Percentiles rank a stretch among this genome's conserved stretches.
Evolutionary conservation across 2,888 invertebrate species (phyloP).

Genomic region (Conomelus anceps): DNA sequence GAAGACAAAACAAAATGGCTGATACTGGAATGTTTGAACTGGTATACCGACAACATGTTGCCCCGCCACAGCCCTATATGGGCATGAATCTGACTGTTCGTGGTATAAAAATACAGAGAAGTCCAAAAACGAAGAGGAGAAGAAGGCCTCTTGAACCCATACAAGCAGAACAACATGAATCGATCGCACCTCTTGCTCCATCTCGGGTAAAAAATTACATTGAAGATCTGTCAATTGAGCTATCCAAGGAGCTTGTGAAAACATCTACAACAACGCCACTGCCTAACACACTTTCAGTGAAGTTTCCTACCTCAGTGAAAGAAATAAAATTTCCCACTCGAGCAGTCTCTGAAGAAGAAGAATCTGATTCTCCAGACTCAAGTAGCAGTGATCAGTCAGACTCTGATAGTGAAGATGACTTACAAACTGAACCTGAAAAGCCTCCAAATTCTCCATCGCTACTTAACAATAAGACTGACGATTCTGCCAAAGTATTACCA

Average conservation of each 20-base stretch:
- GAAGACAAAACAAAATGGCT: conserved; percentile 60
- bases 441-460: background rate
- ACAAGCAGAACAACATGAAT: background rate
- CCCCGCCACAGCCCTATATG: conserved; percentile 72
- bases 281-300: background rate
- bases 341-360: background rate
- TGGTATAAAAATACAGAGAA: conserved; percentile 50
- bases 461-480: background rate
- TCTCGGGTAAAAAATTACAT: conserved; percentile 18
- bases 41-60: conserved; percentile 68
- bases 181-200: background rate
- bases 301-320: background rate
- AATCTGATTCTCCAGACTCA: background rate
- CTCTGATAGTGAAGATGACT: background rate
- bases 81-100: conserved; percentile 64
- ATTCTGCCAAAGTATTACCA: background rate
- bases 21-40: conserved; percentile 76
- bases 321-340: background rate
- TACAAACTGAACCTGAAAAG: background rate
- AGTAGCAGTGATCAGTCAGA: background rate
- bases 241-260: background rate
- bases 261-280: background rate
- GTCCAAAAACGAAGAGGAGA: conserved; percentile 20
- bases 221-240: conserved; percentile 12
- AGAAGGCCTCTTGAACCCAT: conserved; percentile 19